Conservation (phyloP, 2,797 vertebrate species). For the Muraenolepis orangiensis region DNA sequence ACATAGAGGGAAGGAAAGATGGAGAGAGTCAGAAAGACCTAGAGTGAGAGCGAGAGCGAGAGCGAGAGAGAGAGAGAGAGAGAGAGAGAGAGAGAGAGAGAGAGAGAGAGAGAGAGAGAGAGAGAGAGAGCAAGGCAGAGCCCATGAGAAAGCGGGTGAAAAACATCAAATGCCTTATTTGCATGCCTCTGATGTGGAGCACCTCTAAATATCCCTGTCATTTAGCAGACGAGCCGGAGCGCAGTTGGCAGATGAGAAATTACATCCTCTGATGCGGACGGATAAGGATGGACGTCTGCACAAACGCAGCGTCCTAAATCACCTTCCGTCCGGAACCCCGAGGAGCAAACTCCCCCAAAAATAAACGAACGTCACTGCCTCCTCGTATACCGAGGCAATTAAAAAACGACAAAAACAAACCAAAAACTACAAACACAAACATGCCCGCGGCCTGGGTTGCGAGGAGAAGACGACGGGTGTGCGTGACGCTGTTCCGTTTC, state of each 20-base stretch:
- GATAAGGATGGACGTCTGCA: constrained; percentile 8
- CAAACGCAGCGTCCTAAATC: background rate
- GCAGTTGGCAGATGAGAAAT: background rate
- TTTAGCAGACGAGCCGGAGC: constrained; percentile 1
- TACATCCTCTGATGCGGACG: constrained; percentile 1
- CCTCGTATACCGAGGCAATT: background rate
- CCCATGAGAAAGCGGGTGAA: constrained; percentile 15
- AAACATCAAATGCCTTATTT: constrained; percentile 1
- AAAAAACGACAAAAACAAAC: background rate
- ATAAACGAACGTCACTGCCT: background rate
- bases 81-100: constrained; percentile 25
- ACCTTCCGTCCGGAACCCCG: background rate
- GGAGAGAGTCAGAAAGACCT: background rate
- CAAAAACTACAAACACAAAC: background rate
- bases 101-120: constrained; percentile 17
- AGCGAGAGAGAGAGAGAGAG: constrained; percentile 37
- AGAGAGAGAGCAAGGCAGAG: constrained; percentile 20
- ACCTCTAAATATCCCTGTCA: constrained; percentile 9
- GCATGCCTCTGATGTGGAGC: constrained; percentile 9
- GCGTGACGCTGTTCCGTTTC: background rate
- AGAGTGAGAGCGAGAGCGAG: background rate
- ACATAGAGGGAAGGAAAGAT: constrained; percentile 18
- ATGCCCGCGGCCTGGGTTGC: background rate
- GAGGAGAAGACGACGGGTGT: background rate
- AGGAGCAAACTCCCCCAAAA: background rate